Evolutionary conservation across 2,888 invertebrate species (phyloP).

Genomic region (Melanostoma mellinum): DNA sequence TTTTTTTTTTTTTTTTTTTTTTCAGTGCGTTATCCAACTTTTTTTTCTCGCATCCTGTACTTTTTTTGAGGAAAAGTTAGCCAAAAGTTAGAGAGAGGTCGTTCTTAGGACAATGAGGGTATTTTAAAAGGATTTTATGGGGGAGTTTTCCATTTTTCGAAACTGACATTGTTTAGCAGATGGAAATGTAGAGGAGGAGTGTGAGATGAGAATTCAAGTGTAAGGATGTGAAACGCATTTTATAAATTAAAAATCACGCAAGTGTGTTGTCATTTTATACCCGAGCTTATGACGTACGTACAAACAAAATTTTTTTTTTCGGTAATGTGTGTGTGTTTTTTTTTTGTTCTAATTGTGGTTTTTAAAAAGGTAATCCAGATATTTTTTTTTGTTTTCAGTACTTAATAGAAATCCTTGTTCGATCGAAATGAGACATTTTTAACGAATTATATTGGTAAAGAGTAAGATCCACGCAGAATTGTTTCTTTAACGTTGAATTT

Average conservation of each 20-base stretch:
- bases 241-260: constrained; percentile 54
- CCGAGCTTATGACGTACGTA: too few relatives aligned
- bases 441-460: too few relatives aligned
- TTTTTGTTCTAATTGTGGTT: too few relatives aligned
- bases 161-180: neutral
- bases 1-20: constrained; percentile 17
- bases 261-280: constrained; percentile 17
- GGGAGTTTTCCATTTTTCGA: constrained; percentile 42
- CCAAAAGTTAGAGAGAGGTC: constrained; percentile 51
- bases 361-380: too few relatives aligned
- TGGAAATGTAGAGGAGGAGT: constrained; percentile 11
- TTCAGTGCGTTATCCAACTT: constrained; percentile 38
- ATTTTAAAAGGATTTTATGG: constrained; percentile 58
- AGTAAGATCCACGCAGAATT: too few relatives aligned
- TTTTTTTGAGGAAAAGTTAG: constrained; percentile 21
- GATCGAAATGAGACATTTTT: too few relatives aligned
- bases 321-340: too few relatives aligned
- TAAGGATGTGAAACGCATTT: constrained; percentile 51
- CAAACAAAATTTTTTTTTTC: too few relatives aligned
- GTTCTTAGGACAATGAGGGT: constrained; percentile 57
- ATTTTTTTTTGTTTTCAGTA: too few relatives aligned
- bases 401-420: too few relatives aligned
- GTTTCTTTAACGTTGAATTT: too few relatives aligned
- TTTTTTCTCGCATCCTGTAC: constrained; percentile 11
- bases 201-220: constrained; percentile 33